A percentile compares a stretch with the other conserved stretches of the same genome.
These are phyloP conservation scores for Melitaea cinxia DNA, from an alignment of 1,140 invertebrate species.

Conservation along the genomic window DNA sequence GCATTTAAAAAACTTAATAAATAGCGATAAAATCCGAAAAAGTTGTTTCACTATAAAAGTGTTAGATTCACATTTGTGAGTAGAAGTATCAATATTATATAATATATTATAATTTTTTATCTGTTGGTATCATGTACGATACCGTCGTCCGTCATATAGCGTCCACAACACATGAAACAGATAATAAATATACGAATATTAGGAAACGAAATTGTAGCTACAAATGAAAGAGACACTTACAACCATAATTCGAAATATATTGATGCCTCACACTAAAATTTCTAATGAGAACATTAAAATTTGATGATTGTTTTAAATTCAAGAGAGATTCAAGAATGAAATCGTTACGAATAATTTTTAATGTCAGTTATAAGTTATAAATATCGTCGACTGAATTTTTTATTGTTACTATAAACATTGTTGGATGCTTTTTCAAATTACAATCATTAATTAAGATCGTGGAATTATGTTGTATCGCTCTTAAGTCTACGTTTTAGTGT, in stretches of 20 bases:
- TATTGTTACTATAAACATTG: neutral
- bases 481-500: neutral
- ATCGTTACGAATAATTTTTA: constrained; percentile 3
- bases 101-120: too few species aligned
- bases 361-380: constrained; percentile 5
- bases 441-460: neutral
- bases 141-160: too few species aligned
- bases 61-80: too few species aligned
- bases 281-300: constrained; percentile 7
- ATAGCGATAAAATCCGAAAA: too few species aligned
- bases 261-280: neutral
- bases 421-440: neutral
- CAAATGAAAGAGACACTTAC: neutral
- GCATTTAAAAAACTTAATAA: too few species aligned
- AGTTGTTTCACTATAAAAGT: too few species aligned
- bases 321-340: neutral
- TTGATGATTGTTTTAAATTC: neutral
- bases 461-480: neutral
- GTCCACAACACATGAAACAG: too few species aligned
- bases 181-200: too few species aligned
- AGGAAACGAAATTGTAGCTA: neutral
- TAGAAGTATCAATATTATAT: too few species aligned
- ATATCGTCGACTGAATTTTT: neutral
- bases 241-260: neutral
- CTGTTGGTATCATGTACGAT: too few species aligned